Percentiles rank a stretch among this genome's conserved stretches.
These are phyloP conservation scores for Pteronotus mesoamericanus DNA, from an alignment of 2,797 vertebrate genomes.

Conservation along the genomic window DNA sequence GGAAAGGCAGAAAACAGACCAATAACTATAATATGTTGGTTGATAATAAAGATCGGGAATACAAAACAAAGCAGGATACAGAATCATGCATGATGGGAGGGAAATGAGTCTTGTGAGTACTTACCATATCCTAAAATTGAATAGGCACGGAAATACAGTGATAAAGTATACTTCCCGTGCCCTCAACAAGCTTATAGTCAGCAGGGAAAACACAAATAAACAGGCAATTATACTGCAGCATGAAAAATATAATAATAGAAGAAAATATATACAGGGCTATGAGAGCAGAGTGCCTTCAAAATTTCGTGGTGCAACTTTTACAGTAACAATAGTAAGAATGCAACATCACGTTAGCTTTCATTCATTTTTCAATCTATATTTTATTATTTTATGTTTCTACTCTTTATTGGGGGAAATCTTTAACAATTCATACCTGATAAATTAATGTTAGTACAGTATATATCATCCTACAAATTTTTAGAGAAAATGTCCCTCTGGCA, in stretches of 20 bases:
- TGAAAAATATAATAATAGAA: neutral
- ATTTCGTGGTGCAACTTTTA: neutral
- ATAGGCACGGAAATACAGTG: neutral
- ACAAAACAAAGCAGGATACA: neutral
- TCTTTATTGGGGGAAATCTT: neutral
- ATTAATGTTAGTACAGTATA: neutral
- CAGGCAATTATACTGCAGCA: neutral
- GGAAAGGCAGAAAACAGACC: neutral
- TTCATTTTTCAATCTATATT: conserved; percentile 22
- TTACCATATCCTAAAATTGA: neutral
- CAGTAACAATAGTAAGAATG: neutral
- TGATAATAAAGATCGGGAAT: neutral
- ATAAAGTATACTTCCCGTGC: neutral
- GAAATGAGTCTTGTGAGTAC: neutral
- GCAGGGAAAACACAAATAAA: neutral
- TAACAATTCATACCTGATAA: neutral
- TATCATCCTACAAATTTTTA: neutral
- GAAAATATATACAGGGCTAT: neutral
- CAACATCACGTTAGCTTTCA: neutral
- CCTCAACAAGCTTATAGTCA: neutral
- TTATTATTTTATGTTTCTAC: neutral
- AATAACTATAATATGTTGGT: neutral
- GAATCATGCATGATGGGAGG: neutral
- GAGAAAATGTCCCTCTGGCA: neutral
- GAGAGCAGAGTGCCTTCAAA: neutral